These are phyloP conservation scores for Halcyon senegalensis DNA, from an alignment of 2,113 vertebrate genomes.

Conservation along the genomic window DNA sequence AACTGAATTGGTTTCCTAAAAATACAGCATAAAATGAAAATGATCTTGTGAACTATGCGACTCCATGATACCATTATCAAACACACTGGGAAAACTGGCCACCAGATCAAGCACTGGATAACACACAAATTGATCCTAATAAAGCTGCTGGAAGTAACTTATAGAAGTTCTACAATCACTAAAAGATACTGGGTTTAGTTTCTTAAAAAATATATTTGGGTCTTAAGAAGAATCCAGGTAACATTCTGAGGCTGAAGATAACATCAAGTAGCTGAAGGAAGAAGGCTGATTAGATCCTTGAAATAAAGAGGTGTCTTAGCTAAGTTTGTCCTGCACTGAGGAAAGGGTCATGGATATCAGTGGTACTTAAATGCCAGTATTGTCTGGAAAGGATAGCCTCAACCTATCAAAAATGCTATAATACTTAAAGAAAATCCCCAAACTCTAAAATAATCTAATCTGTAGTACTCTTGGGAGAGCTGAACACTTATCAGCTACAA, in stretches of 20 bases:
- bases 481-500: not conserved
- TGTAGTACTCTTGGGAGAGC: not conserved
- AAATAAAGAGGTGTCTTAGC: not conserved
- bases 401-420: not conserved
- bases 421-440: not conserved
- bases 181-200: not conserved
- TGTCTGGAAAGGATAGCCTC: not conserved
- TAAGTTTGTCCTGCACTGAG: not conserved
- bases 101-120: not conserved
- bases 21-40: not conserved
- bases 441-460: not conserved
- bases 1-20: not conserved
- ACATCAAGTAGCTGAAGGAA: not conserved
- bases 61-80: not conserved
- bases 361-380: not conserved
- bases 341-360: not conserved
- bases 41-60: not conserved
- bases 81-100: not conserved
- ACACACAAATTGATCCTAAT: not conserved
- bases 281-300: not conserved
- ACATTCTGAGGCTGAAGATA: conserved; percentile 9
- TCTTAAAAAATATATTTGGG: not conserved
- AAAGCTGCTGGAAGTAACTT: not conserved
- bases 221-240: not conserved
- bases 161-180: not conserved